Base-by-base conservation (phyloP, 2,113 vertebrate species). In the Chauna torquata region DNA sequence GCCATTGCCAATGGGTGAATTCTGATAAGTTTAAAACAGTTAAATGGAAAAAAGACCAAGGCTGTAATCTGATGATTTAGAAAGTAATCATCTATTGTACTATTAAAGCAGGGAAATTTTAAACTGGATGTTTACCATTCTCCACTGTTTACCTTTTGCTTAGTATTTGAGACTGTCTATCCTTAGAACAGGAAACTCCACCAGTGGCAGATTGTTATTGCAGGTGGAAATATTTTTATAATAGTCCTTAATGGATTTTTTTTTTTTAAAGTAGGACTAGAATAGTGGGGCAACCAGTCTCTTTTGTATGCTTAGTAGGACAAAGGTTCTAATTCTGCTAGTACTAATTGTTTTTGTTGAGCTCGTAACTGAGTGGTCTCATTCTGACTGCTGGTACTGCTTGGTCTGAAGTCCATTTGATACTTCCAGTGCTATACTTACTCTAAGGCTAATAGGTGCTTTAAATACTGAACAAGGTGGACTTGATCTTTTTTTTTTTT, bases 171-270 rank as follows among this genome's bases (percentile, higher is more conserved):
- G 52, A 12, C 61, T 93, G 47, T 58, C 88, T 97, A 95, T 94
- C 97, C 38, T 77, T 96, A 69, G 94, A 95, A 96, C 95, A 95
- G 95, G 95, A 95, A 96, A 91, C 96, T 96, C 95, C 96, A 97
- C 95, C 95, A 97, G 2, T 87, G 81, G 86, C 78, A 89, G 89
- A 97, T 95, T 95, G 88, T 91, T 95, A 57, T 87, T 96, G 86
- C 94, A 97, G 96, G 84, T 95, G 95, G 94, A 94, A 97, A 77
- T 94, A 92, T 58, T 96, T 95, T 94, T 84, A 24, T 84, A 79
- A 57, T 50, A 76, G 77, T 70, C 52, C 62, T 87, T 89, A 62
- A 61, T 87, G 52, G 38, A 36, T 85, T 10, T 90, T 38, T 24
- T 18, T 79, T 65, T 38, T 64, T 93, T 20, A 6, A 85, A 69